phyloP scores from a whole-genome alignment of 1,140 invertebrate genomes.

The Musca vetustissima region DNA sequence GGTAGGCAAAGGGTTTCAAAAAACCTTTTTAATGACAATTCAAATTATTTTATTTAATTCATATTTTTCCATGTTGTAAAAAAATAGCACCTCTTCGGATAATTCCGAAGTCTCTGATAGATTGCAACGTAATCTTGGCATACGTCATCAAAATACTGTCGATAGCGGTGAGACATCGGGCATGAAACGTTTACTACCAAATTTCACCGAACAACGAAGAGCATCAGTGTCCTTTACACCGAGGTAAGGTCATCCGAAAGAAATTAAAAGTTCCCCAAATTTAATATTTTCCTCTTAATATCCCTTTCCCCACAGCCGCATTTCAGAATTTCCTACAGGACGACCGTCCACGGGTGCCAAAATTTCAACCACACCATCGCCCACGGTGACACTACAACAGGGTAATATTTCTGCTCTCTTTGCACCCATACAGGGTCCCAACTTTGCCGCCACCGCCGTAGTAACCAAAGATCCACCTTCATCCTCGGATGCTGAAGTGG shows the following conservation, averaged over 20 bases:
- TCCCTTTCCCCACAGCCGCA: too few species aligned
- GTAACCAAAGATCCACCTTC: constrained; percentile 38
- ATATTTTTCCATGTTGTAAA: too few species aligned
- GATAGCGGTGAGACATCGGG: constrained; percentile 56
- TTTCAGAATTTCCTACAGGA: constrained; percentile 31
- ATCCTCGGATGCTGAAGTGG: constrained; percentile 34
- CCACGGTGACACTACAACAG: constrained; percentile 26
- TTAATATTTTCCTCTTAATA: too few species aligned
- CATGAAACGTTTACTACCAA: constrained; percentile 41
- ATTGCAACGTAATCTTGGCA: constrained; percentile 59
- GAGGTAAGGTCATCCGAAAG: too few species aligned
- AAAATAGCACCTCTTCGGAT: constrained; percentile 68
- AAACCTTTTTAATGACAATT: too few species aligned
- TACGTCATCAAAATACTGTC: constrained; percentile 66
- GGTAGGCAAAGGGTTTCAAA: constrained; percentile 30
- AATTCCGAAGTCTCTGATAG: constrained; percentile 64
- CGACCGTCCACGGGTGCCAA: constrained; percentile 22
- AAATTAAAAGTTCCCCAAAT: too few species aligned
- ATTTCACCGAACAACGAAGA: constrained; percentile 49
- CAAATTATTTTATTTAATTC: too few species aligned
- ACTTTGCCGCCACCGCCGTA: constrained; percentile 26
- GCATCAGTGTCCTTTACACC: constrained; percentile 54
- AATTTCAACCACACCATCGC: constrained; percentile 31
- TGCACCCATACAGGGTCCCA: neutral
- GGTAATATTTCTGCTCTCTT: constrained; percentile 13